Evolutionary conservation across 1,140 invertebrate species (phyloP).

Genomic region (Heterodera carotae): DNA sequence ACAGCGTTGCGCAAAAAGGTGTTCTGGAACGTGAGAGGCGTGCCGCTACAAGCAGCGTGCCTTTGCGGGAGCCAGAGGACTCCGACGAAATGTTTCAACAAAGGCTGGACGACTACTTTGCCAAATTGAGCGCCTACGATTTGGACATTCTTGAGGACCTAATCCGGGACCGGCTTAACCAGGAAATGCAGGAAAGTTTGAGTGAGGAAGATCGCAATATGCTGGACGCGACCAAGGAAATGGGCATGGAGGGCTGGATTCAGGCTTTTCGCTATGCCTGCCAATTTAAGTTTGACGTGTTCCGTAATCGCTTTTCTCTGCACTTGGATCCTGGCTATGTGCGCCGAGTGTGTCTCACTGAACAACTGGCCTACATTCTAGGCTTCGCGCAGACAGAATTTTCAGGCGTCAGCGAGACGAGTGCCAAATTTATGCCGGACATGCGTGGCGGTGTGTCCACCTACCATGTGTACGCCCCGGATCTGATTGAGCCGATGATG

Average conservation of each 20-base stretch:
- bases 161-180: too few relatives aligned
- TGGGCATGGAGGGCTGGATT: neutral
- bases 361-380: neutral
- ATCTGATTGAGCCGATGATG: slow-evolving; percentile 33
- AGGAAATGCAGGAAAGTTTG: too few relatives aligned
- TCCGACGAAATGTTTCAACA: neutral
- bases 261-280: neutral
- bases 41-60: neutral
- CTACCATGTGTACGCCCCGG: slow-evolving; percentile 34
- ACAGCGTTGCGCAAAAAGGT: too few relatives aligned
- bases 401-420: neutral
- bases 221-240: neutral
- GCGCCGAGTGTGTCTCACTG: neutral
- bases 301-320: neutral
- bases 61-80: neutral
- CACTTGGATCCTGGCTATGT: neutral
- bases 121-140: neutral
- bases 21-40: neutral
- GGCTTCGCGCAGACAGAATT: neutral
- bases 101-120: neutral
- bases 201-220: too few relatives aligned
- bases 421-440: neutral
- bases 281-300: neutral
- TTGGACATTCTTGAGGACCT: neutral
- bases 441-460: neutral